These are phyloP conservation scores for Lepidocolaptes lacrymiger DNA, from an alignment of 2,797 vertebrate species.

Conservation along the genomic window DNA sequence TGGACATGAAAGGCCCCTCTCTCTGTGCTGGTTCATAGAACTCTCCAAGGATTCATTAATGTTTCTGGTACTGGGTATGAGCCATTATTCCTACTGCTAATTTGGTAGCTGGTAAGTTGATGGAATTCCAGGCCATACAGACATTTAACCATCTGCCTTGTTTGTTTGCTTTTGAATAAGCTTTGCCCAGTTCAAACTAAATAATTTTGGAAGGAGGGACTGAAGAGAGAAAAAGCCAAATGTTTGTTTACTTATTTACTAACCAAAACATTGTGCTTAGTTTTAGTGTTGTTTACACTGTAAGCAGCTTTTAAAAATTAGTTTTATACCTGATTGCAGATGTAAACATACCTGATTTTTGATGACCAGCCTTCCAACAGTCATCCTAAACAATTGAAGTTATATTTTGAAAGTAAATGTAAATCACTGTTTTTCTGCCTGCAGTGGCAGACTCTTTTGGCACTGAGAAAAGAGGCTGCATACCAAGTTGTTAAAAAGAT, in stretches of 20 bases:
- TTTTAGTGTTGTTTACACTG: neutral
- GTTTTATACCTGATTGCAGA: conserved; percentile 49
- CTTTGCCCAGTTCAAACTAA: conserved; percentile 11
- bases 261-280: neutral
- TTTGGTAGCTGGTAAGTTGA: conserved; percentile 38
- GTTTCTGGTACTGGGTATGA: conserved; percentile 11
- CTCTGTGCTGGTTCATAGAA: neutral
- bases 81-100: neutral
- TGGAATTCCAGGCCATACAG: neutral
- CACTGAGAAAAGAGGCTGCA: neutral
- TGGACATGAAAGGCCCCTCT: conserved; percentile 9
- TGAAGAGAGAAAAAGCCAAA: conserved; percentile 17
- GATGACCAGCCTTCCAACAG: neutral
- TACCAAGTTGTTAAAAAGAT: conserved; percentile 1
- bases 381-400: neutral
- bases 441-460: neutral
- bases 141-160: conserved; percentile 34
- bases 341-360: conserved; percentile 11
- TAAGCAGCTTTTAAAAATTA: conserved; percentile 30
- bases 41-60: conserved; percentile 47
- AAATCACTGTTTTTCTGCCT: neutral
- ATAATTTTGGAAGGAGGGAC: neutral
- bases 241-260: neutral
- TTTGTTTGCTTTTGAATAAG: conserved; percentile 27
- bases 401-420: neutral